A percentile compares a stretch with the other conserved stretches of the same genome.
These are phyloP conservation scores for Prinia subflava DNA, from an alignment of 2,113 vertebrate genomes.

Conservation along the genomic window DNA sequence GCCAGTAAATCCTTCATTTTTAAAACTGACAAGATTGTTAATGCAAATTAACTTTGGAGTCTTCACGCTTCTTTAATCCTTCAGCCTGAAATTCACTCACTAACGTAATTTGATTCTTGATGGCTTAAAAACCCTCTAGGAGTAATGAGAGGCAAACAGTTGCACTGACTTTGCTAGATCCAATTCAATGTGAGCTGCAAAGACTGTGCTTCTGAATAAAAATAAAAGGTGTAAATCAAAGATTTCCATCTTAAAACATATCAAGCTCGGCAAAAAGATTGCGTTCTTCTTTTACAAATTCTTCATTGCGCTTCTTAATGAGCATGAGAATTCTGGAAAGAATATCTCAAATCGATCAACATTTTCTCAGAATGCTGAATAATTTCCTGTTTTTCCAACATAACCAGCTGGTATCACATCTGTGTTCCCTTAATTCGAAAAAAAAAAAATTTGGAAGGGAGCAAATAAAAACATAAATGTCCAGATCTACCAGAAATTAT, in stretches of 20 bases:
- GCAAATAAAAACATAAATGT: background rate
- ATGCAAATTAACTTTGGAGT: background rate
- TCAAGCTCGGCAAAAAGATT: background rate
- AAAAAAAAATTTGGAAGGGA: background rate
- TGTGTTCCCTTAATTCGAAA: background rate
- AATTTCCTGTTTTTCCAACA: background rate
- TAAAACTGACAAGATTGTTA: background rate
- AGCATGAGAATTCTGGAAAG: background rate
- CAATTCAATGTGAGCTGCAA: background rate
- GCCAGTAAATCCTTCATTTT: background rate
- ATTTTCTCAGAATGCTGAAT: background rate
- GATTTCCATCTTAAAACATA: background rate
- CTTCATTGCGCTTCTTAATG: background rate
- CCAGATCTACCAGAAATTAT: background rate
- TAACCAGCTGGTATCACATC: background rate
- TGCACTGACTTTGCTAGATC: background rate
- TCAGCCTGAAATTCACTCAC: background rate
- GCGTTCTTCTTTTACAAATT: background rate
- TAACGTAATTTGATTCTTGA: background rate
- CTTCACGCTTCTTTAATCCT: background rate
- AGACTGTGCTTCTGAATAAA: background rate
- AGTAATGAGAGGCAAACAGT: background rate
- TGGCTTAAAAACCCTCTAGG: background rate
- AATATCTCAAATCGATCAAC: background rate
- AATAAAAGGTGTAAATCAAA: background rate